These are phyloP conservation scores for Jaculus jaculus DNA, from an alignment of 2,113 vertebrate genomes.

Conservation along the genomic window DNA sequence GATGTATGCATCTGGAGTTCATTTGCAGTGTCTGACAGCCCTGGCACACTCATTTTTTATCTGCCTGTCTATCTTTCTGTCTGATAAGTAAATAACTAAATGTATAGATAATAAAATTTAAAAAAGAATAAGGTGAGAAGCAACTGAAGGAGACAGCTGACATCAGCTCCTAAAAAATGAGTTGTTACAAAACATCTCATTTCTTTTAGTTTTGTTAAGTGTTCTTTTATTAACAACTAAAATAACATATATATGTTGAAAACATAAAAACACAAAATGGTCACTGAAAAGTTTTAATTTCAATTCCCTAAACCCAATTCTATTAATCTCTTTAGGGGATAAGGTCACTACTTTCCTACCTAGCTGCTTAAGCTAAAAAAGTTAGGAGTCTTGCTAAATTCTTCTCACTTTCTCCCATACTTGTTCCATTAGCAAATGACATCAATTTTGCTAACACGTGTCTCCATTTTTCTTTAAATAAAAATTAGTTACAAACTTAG, in stretches of 20 bases:
- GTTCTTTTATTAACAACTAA: slow-evolving; percentile 30
- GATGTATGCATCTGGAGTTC: too few species aligned
- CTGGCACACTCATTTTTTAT: too few species aligned
- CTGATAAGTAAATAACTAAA: too few species aligned
- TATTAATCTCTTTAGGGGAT: slow-evolving; percentile 8
- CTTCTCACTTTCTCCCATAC: not conserved
- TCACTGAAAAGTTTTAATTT: slow-evolving; percentile 49
- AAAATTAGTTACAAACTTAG: not conserved
- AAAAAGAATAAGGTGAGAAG: too few species aligned
- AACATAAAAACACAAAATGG: slow-evolving; percentile 42
- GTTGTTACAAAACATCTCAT: slow-evolving; percentile 42
- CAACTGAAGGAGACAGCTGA: too few species aligned
- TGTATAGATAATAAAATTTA: too few species aligned
- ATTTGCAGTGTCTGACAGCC: too few species aligned
- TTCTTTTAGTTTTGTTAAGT: slow-evolving; percentile 58
- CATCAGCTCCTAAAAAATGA: not conserved
- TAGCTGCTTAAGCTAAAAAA: not conserved
- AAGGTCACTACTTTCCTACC: not conserved
- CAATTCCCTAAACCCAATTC: not conserved
- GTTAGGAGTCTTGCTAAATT: not conserved
- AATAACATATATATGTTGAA: slow-evolving; percentile 23
- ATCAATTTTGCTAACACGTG: not conserved
- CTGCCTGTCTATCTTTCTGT: too few species aligned
- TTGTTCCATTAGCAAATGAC: not conserved
- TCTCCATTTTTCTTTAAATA: not conserved